These are phyloP conservation scores for Stegastes partitus DNA, from an alignment of 2,113 vertebrate genomes.

Conservation along the genomic window DNA sequence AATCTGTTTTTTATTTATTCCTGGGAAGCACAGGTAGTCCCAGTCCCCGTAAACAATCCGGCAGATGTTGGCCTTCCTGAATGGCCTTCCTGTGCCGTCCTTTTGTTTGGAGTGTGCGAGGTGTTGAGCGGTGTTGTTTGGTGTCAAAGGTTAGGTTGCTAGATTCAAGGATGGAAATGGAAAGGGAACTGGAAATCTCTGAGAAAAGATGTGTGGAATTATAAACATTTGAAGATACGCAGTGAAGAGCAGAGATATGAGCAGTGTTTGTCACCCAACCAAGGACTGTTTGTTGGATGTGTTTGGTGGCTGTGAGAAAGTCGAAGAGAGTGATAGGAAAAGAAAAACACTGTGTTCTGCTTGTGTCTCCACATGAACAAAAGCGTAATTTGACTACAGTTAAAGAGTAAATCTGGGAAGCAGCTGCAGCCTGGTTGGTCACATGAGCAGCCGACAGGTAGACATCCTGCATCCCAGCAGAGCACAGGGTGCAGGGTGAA, in stretches of 20 bases:
- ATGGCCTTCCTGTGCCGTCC: slow-evolving; percentile 28
- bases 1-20: slow-evolving; percentile 23
- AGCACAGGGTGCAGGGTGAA: not conserved
- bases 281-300: slow-evolving; percentile 54
- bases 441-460: slow-evolving; percentile 19
- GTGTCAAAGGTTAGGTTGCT: not conserved
- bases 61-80: slow-evolving; percentile 51
- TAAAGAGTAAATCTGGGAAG: slow-evolving; percentile 11
- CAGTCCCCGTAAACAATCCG: slow-evolving; percentile 41
- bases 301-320: slow-evolving; percentile 35
- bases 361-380: not conserved
- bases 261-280: slow-evolving; percentile 41
- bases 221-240: slow-evolving; percentile 27
- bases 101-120: slow-evolving; percentile 39
- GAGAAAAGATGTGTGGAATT: slow-evolving; percentile 10
- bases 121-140: slow-evolving; percentile 11
- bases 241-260: not conserved
- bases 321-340: not conserved
- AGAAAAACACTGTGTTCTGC: slow-evolving; percentile 2
- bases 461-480: slow-evolving; percentile 9
- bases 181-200: not conserved
- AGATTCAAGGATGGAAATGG: slow-evolving; percentile 31
- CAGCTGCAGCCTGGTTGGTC: slow-evolving; percentile 11
- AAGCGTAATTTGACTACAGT: not conserved
- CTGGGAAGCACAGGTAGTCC: slow-evolving; percentile 33